These are phyloP conservation scores for Sesamia inferens DNA, from an alignment of 2,888 invertebrate species.

Conservation along the genomic window DNA sequence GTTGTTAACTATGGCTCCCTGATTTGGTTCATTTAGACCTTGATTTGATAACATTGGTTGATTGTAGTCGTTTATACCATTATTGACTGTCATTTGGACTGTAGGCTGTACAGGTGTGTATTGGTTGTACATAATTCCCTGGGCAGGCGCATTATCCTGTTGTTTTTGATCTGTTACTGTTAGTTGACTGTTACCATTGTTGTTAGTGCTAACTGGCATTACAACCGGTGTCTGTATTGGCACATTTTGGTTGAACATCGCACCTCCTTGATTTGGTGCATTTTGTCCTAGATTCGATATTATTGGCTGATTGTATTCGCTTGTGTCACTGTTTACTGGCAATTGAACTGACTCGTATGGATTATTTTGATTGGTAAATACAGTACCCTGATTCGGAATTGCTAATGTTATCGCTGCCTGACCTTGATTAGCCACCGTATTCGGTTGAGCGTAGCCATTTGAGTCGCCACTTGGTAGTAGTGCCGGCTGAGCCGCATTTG, in stretches of 20 bases:
- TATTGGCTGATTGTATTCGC: conserved; percentile 35
- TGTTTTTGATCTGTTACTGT: conserved; percentile 1
- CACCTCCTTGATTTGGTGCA: conserved; percentile 19
- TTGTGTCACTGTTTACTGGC: conserved; percentile 10
- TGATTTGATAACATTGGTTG: conserved; percentile 28
- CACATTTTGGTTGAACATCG: conserved; percentile 14
- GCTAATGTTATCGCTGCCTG: conserved; percentile 18
- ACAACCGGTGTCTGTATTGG: not conserved
- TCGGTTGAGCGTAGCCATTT: conserved; percentile 28
- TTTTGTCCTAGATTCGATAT: not conserved
- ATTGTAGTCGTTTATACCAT: conserved; percentile 18
- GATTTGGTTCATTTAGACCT: not conserved
- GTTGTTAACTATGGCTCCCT: not conserved
- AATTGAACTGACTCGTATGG: conserved; percentile 10
- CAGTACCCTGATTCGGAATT: conserved; percentile 24
- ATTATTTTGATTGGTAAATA: conserved; percentile 24
- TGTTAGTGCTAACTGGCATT: conserved; percentile 4
- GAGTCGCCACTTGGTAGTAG: not conserved
- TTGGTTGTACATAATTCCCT: conserved; percentile 5
- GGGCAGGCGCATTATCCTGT: not conserved
- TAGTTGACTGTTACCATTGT: conserved; percentile 28
- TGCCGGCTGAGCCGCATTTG: conserved; percentile 21
- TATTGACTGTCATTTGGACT: conserved; percentile 3
- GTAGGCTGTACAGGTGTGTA: conserved; percentile 14
- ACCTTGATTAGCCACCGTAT: conserved; percentile 3